phyloP scores from a whole-genome alignment of 2,797 vertebrate species.

The Decapterus maruadsi region DNA sequence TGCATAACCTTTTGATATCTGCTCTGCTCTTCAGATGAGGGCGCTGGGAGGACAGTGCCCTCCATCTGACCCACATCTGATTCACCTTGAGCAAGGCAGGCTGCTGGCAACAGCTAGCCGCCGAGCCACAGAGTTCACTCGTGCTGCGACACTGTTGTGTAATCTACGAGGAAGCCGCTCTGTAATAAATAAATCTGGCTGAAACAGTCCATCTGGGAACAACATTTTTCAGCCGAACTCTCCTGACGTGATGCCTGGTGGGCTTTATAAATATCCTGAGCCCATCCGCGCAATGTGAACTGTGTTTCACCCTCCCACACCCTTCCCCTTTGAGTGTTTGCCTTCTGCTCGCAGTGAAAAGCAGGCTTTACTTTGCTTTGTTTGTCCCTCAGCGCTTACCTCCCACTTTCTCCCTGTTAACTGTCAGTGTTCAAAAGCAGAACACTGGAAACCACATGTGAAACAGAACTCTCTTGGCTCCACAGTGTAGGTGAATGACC shows the following conservation, averaged over 20 bases:
- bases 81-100: conserved; percentile 81
- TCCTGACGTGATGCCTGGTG: conserved; percentile 82
- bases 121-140: conserved; percentile 67
- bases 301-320: conserved; percentile 85
- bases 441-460: conserved; percentile 84
- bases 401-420: conserved; percentile 83
- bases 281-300: conserved; percentile 80
- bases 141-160: conserved; percentile 74
- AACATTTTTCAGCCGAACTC: conserved; percentile 77
- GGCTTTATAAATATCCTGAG: conserved; percentile 84
- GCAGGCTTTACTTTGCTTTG: conserved; percentile 83
- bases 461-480: conserved; percentile 74
- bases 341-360: conserved; percentile 83
- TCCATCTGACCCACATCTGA: conserved; percentile 78
- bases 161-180: conserved; percentile 77
- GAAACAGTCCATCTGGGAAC: conserved; percentile 82
- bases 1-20: conserved; percentile 69
- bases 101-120: conserved; percentile 56
- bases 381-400: conserved; percentile 81
- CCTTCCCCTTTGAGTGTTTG: conserved; percentile 81
- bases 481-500: conserved; percentile 72
- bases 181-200: conserved; percentile 80
- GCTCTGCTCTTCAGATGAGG: conserved; percentile 62
- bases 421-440: conserved; percentile 79
- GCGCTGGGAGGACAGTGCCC: conserved; percentile 68